Conservation (phyloP, 1,140 invertebrate genomes). For the Papilio xuthus region DNA sequence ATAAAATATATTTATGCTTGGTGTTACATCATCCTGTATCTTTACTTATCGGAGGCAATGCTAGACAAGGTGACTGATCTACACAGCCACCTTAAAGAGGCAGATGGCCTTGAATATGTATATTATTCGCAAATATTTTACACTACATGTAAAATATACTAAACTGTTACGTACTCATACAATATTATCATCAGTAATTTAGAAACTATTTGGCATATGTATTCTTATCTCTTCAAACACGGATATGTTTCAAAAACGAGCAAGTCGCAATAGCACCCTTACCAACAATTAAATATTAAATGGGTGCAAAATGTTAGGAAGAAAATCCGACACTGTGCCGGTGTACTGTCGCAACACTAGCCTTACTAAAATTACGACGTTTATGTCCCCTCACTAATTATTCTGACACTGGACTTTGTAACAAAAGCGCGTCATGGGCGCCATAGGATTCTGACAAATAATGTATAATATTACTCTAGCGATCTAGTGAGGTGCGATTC, state of each 20-base stretch:
- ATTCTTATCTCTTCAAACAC: not conserved
- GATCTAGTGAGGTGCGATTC: too few relatives aligned
- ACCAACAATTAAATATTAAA: too few relatives aligned
- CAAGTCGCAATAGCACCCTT: too few relatives aligned
- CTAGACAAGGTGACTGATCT: slow-evolving; percentile 9
- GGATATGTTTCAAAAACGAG: not conserved
- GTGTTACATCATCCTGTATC: slow-evolving; percentile 28
- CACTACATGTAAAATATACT: not conserved
- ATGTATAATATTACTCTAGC: too few relatives aligned
- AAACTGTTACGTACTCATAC: not conserved
- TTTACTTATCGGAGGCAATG: not conserved
- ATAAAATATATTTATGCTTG: not conserved
- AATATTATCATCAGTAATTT: not conserved
- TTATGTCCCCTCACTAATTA: too few relatives aligned
- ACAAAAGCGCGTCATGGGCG: too few relatives aligned
- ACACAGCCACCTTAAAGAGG: slow-evolving; percentile 5
- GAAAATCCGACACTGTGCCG: too few relatives aligned
- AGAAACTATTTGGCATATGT: not conserved
- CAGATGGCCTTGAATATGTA: slow-evolving; percentile 11
- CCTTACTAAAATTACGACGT: too few relatives aligned
- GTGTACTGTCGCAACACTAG: too few relatives aligned
- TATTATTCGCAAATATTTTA: slow-evolving; percentile 33
- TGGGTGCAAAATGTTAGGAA: too few relatives aligned
- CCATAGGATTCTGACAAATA: too few relatives aligned
- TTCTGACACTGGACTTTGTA: too few relatives aligned